Base-by-base conservation (phyloP, 2,888 invertebrate genomes). In the Ceratothoa steindachneri region DNA sequence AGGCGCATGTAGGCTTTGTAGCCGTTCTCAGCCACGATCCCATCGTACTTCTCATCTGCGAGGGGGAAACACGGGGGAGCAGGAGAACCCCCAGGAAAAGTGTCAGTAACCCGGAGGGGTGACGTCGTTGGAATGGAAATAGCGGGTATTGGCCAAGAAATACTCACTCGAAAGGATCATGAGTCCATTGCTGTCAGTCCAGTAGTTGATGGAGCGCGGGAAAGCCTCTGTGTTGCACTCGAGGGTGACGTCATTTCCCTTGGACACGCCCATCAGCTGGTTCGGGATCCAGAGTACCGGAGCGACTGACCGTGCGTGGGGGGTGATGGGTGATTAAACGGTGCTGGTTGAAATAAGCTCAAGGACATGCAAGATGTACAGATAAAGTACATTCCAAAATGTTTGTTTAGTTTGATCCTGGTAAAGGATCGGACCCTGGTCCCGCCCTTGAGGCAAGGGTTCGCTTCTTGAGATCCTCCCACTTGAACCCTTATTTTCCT, bases 1-100 rank as follows among this genome's bases (percentile, higher is more conserved):
- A 95, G 88, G 87, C 91, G 91, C 94, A 95, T 94, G 86, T 91
- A 92, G 84, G 93, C 90, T 84, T 90, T 93, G 87, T 95, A 94
- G 82, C 91, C 91, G 84, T 88, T 92, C 86, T 93, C 93, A 83
- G 89, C 89, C 80, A 91, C 89, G 75, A 90, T 88, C 67, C 93
- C 91, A 84, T 93, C 91, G 86, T 93, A 94, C 86, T 94, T 94
- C 84, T 92, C 92, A 83, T 93, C 94, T 90, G n/a, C 12, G n/a
- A n/a, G 24, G 9, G 19, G 22, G 1, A 64, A n/a, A 19, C n/a
- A n/a, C n/a, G n/a, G n/a, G n/a, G n/a, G n/a, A n/a, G n/a, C n/a
- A n/a, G n/a, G n/a, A 51, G 19, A 1, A n/a, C 19, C 1, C 15
- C 1, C 52, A n/a, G 52, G 1, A 51, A 51, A 51, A 51, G 15